Evolutionary conservation across 2,888 invertebrate species (phyloP).

Genomic region (Cataglyphis rosenhaueri): DNA sequence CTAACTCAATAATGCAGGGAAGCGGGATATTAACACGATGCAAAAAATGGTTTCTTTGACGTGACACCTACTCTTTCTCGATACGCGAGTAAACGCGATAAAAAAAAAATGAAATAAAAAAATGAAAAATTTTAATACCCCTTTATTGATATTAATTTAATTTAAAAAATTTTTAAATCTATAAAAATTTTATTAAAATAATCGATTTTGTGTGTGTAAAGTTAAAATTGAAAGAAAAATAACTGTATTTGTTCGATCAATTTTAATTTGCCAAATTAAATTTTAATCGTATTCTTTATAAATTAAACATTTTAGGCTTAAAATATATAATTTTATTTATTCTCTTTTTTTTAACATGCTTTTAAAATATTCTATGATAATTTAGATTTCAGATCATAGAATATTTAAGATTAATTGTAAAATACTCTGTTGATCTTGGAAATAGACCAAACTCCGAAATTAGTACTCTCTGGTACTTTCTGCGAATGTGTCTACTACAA

Average conservation of each 20-base stretch:
- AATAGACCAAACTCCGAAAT: conserved; percentile 21
- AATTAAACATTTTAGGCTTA: background rate
- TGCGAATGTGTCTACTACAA: conserved; percentile 1
- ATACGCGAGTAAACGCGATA: background rate
- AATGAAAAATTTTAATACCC: conserved; percentile 5
- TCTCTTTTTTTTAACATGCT: background rate
- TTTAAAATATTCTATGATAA: background rate
- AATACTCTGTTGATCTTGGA: background rate
- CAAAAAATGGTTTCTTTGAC: conserved; percentile 28
- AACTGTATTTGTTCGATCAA: background rate
- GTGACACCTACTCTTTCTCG: background rate
- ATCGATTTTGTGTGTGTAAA: no score
- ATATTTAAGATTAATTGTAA: background rate
- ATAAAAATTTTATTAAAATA: no score
- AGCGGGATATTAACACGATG: conserved; percentile 4
- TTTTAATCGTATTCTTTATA: background rate
- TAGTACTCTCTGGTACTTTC: conserved; percentile 23
- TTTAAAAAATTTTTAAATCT: background rate
- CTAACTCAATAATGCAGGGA: conserved; percentile 37
- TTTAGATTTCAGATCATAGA: background rate
- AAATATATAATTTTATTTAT: no score
- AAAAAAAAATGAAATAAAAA: background rate
- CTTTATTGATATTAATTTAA: conserved; percentile 25
- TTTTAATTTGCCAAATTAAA: background rate
- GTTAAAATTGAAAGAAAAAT: background rate